Evolutionary conservation across 1,140 invertebrate species (phyloP).

Genomic region (Drosophila nasuta): DNA sequence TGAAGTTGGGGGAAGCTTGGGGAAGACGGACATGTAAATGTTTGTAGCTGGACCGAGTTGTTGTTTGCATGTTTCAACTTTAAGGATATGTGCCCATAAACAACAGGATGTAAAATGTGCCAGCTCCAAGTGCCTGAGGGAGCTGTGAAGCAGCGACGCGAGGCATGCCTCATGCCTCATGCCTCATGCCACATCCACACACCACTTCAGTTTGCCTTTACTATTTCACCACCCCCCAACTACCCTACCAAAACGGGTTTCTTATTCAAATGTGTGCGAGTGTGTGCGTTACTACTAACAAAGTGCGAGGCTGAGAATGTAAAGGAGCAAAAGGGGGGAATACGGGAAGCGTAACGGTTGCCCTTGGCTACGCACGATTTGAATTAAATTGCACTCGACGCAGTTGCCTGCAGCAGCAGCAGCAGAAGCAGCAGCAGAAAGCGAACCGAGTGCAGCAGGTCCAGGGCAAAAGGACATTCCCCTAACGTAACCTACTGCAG

Average conservation of each 20-base stretch:
- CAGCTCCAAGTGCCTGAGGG: slow-evolving; percentile 49
- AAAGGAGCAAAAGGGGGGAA: neutral
- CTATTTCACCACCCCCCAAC: neutral
- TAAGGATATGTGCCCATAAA: slow-evolving; percentile 76
- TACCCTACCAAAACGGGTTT: neutral
- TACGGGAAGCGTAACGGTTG: slow-evolving; percentile 41
- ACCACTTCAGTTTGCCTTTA: neutral
- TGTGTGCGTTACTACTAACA: neutral
- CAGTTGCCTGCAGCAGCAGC: slow-evolving; percentile 53
- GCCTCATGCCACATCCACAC: no score
- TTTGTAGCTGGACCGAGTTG: neutral
- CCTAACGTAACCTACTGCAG: neutral
- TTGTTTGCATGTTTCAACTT: slow-evolving; percentile 53
- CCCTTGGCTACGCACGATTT: slow-evolving; percentile 79
- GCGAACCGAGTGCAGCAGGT: neutral
- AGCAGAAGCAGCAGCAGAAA: slow-evolving; percentile 8
- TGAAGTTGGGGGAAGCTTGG: neutral
- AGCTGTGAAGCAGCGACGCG: slow-evolving; percentile 14
- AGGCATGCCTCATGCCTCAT: neutral
- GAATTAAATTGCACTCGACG: slow-evolving; percentile 81
- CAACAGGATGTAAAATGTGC: slow-evolving; percentile 71
- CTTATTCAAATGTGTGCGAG: slow-evolving; percentile 12
- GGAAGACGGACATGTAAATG: slow-evolving; percentile 2
- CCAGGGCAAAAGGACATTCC: slow-evolving; percentile 1
- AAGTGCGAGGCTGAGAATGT: slow-evolving; percentile 9